Percentiles rank a stretch among this genome's conserved stretches.
These are phyloP conservation scores for Helicoverpa zea DNA, from an alignment of 1,140 invertebrate genomes.

Conservation along the genomic window DNA sequence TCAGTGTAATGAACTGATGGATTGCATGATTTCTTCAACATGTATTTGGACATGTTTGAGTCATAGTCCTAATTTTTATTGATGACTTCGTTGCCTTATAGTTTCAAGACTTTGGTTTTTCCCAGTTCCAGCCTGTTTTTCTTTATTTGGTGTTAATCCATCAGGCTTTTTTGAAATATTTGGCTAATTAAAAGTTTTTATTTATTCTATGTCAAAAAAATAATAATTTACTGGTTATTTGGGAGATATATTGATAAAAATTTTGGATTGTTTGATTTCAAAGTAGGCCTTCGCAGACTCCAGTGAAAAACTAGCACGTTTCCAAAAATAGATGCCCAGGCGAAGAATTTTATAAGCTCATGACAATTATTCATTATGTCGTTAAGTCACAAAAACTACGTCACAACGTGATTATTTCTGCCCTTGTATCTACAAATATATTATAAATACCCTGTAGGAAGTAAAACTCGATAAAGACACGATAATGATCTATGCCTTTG, in stretches of 20 bases:
- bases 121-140: neutral
- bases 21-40: neutral
- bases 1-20: conserved; percentile 14
- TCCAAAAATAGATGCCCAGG: no score
- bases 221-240: no score
- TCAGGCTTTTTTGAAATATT: neutral
- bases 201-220: no score
- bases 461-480: conserved; percentile 10
- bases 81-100: neutral
- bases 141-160: no score
- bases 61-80: neutral
- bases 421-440: conserved; percentile 11
- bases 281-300: no score
- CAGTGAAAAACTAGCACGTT: no score
- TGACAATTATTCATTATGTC: neutral
- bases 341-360: neutral
- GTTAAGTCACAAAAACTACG: neutral
- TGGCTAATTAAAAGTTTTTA: neutral
- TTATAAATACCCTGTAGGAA: neutral
- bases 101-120: neutral
- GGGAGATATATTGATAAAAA: no score
- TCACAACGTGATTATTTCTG: conserved; percentile 12
- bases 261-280: no score
- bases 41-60: conserved; percentile 18
- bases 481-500: conserved; percentile 33